Evolutionary conservation across 1,140 invertebrate genomes (phyloP), one percentile per base, ranked within the genome.

Genomic region (Rhynchophorus ferrugineus): DNA sequence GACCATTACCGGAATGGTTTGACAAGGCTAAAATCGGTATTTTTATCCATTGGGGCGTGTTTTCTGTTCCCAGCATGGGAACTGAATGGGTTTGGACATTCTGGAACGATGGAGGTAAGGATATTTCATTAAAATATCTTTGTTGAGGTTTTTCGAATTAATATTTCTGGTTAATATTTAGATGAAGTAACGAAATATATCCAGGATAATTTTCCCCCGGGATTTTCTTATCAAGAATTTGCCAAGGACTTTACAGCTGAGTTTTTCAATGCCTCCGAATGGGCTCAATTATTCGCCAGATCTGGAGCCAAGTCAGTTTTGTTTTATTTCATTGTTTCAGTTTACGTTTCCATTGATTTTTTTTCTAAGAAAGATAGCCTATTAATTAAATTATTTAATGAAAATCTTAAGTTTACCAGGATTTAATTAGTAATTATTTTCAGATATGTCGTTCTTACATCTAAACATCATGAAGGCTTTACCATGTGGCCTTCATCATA

Each of bases 1-100:
- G 93, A 38, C 85, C 87, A 0, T 61, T 94, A 37, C 93, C 93
- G 1, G 16, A 61, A 9, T 96, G 92, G 93, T 95, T 88, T 63
- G 91, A 94, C 62, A 73, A 89, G 43, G 83, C 80, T 0, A 95
- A 95, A 73, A 76, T 95, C 57, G 92, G 92, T 13, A 93, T 95
- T 50, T 95, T 95, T 64, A 73, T 94, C 34, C 92, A 95, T 61
- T 96, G 91, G 87, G 92, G 93, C 2, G 84, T 95, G 0, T 96
- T 85, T 62, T 84, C 87, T 1, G 92, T 95, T 0, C 92, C 91
- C 0, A 83, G 85, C 55, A 89, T 82, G 69, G 79, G 80, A 0
- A 81, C 81, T 1, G 90, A 92, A 75, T 93, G 90, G 91, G 92
- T 91, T 69, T 92, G 89, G 88, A 75, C 70, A 3, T 74, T 83